Evolutionary conservation across 2,113 vertebrate species (phyloP), one percentile per base, ranked within the genome.

Genomic region (Coturnix japonica): DNA sequence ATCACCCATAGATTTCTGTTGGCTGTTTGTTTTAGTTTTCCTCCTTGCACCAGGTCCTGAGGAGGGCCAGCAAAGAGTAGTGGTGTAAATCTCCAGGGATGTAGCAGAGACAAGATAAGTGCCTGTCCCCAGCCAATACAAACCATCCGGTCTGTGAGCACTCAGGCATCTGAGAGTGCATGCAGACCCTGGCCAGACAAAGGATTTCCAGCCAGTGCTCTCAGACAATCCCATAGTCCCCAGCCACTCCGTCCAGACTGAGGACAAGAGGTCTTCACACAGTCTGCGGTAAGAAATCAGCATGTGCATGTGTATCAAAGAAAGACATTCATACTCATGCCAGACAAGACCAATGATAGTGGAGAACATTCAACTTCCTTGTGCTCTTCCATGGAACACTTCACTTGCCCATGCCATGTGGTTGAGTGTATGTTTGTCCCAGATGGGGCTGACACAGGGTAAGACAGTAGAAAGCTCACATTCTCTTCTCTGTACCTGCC

Each of bases 91-190:
- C 81, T 92, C 78, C 54, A 63, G 87, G 69, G 75, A 91, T 7
- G 44, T 8, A 70, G 84, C 85, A 80, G 51, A 89, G 87, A 71
- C 64, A 77, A 80, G 85, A 91, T 94, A 77, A 92, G 44, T 0
- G 19, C 46, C 43, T 80, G 75, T 77, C 64, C 79, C 79, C 79
- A 43, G 90, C 91, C 90, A 76, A 89, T 57, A 79, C 41, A 96
- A 93, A 87, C 63, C 71, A 66, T 31, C n/a, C 84, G 43, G 64
- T 25, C 80, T 73, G 46, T 25, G 61, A 92, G 60, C 60, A 19
- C 20, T 89, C 85, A 51, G 75, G 72, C 83, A 85, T 82, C 72
- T 85, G 79, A 85, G 72, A 80, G 20, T 20, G 54, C 59, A 66
- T 92, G 51, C 89, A 92, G 89, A 28, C 54, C 75, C 63, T 54